Percentiles rank a stretch among this genome's conserved stretches.
These are phyloP conservation scores for Aphrophora alni DNA, from an alignment of 2,888 invertebrate genomes.

Conservation along the genomic window DNA sequence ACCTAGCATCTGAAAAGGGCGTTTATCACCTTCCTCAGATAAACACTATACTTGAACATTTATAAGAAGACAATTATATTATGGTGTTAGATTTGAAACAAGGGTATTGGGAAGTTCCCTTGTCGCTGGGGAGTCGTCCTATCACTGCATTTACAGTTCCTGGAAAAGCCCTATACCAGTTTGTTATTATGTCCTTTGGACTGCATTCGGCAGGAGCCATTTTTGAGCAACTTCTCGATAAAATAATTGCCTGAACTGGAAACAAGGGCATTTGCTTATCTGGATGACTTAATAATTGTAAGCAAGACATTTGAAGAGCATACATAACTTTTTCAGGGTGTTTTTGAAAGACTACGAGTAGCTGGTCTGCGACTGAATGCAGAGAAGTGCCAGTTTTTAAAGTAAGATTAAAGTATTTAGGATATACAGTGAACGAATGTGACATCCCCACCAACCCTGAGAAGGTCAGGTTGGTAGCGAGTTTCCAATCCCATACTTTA, in stretches of 20 bases:
- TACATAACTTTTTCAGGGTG: conserved; percentile 36
- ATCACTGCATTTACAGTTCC: conserved; percentile 47
- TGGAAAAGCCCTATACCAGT: conserved; percentile 40
- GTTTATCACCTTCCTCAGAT: conserved; percentile 29
- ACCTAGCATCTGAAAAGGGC: too few species aligned
- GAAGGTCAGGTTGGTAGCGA: background rate
- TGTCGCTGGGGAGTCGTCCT: conserved; percentile 31
- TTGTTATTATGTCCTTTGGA: conserved; percentile 51
- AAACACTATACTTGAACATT: conserved; percentile 38
- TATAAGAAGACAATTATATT: conserved; percentile 43
- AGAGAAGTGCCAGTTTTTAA: conserved; percentile 47
- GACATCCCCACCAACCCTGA: conserved; percentile 43
- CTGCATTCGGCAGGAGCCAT: conserved; percentile 51
- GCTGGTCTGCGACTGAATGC: conserved; percentile 47
- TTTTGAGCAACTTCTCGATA: conserved; percentile 51
- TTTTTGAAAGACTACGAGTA: conserved; percentile 40
- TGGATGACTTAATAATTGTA: conserved; percentile 22
- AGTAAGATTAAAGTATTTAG: conserved; percentile 46
- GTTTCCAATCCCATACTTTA: background rate
- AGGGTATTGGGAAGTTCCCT: conserved; percentile 45
- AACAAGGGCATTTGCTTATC: conserved; percentile 9
- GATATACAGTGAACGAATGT: conserved; percentile 47
- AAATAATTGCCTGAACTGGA: conserved; percentile 48
- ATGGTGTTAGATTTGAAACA: conserved; percentile 41
- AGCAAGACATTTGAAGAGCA: conserved; percentile 46